Base-by-base conservation (phyloP, 2,797 vertebrate genomes). In the Masticophis lateralis region DNA sequence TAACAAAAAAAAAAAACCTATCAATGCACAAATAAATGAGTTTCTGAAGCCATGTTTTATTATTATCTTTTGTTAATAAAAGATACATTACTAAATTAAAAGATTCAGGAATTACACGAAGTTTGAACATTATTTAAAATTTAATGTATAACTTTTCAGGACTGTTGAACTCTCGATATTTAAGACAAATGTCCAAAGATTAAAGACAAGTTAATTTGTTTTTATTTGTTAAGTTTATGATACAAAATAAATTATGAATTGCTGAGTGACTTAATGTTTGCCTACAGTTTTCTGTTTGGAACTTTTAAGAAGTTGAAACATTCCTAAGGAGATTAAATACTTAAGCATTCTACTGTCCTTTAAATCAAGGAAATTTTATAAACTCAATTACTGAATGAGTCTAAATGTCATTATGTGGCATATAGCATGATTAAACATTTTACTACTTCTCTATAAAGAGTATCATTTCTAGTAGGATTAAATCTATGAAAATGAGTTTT, bases 391-490 rank as follows among this genome's bases (percentile, higher is more conserved):
- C 95, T 95, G 95, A 92, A 95, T 95, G 95, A 96, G 96, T 95
- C 95, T 69, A 97, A 95, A 97, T 97, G 96, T 96, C 96, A 97
- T 96, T 97, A 97, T 95, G 96, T 93, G 95, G 95, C 95, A 95
- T 97, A 97, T 94, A 91, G 89, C 60, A 51, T 94, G 96, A 97
- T 97, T 97, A 97, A 96, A 94, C 96, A 96, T 96, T 97, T 97
- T 91, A 89, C 97, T 97, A 95, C 93, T 97, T 93, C 95, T 95
- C 79, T 47, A 25, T 25, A 47, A 74, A 37, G 32, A 47, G 22
- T 25, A 83, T 11, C 95, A 95, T 97, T 97, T 97, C 96, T 93
- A 93, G 93, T 27, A 96, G 95, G 96, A 97, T 97, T 98, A 97
- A 95, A 95, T 97, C 93, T 0, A 90, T 94, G 96, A 93, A 96